Percentiles rank a stretch among this genome's conserved stretches.
Evolutionary conservation across 2,113 vertebrate genomes (phyloP).

Genomic region (Cavia porcellus): DNA sequence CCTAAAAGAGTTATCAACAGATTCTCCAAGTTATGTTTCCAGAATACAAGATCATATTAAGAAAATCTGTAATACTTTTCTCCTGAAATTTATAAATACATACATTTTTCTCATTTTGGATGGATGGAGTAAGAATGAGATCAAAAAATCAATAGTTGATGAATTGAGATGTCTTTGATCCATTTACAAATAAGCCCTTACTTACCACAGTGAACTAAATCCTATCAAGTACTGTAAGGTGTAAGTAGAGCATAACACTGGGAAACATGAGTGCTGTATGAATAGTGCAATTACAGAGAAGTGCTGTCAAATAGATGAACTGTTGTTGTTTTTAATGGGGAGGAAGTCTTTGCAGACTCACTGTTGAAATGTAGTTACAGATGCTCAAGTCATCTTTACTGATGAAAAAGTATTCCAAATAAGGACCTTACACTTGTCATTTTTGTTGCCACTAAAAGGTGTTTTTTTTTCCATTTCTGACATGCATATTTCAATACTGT

Average conservation of each 20-base stretch:
- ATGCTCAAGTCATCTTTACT: background rate
- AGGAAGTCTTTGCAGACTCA: background rate
- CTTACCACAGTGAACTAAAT: background rate
- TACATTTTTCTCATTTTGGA: constrained; percentile 7
- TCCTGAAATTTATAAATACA: background rate
- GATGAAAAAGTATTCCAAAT: background rate
- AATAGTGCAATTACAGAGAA: constrained; percentile 3
- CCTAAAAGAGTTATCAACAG: background rate
- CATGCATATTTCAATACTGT: background rate
- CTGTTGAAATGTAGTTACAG: background rate
- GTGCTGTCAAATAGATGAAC: background rate
- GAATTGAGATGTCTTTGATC: background rate
- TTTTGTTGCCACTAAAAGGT: background rate
- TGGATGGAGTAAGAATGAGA: background rate
- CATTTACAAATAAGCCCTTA: background rate
- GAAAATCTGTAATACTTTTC: background rate
- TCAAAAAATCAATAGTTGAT: constrained; percentile 3
- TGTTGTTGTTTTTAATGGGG: background rate
- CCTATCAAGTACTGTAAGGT: background rate
- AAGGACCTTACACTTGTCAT: background rate
- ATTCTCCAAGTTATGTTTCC: background rate
- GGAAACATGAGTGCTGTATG: background rate
- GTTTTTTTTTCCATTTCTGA: background rate
- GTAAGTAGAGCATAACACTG: background rate
- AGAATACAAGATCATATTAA: constrained; percentile 18